Evolutionary conservation across 2,113 vertebrate genomes (phyloP), one percentile per base, ranked within the genome.

Genomic region (Athene noctua): DNA sequence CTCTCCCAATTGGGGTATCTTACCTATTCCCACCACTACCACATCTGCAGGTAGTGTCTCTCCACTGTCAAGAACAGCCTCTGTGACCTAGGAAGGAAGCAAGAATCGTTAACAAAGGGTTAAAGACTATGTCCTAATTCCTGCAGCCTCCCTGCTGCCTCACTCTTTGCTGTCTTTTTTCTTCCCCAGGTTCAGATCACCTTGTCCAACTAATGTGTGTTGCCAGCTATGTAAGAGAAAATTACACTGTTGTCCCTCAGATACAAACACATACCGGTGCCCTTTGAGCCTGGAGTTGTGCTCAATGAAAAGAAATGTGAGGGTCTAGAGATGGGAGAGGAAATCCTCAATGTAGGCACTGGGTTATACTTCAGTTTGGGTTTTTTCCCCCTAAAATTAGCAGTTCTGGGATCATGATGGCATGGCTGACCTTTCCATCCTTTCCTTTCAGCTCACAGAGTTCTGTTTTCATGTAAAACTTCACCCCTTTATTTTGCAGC

Each of bases 21-120:
- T 83, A 99, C 99, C 99, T 88, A 98, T 98, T 94, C 98, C 99
- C 34, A 96, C 92, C 80, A 99, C 97, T 21, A 99, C 98, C 44
- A 99, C 94, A 36, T 99, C 98, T 29, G 98, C 98, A 36, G 98
- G 98, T 58, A 99, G 96, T 44, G 94, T 86, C 26, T 88, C 34
- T 30, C 99, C 98, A 2, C 95, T 98, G 92, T 90, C 92, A 87
- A 99, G 96, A 34, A 98, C 72, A 74, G 98, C 98, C 57, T 97
- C 97, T 67, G 97, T 88, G 54, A 99, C 99, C 99, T 99, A 80
- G 68, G 80, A 54, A 66, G 36, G 49, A 86, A 79, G 19, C 38
- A 57, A 75, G 36, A 49, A 59, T 65, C 3, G 1, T n/a, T 17
- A 91, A 26, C 5, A 30, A 46, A 62, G 70, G 15, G 78, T 94